A percentile compares a stretch with the other conserved stretches of the same genome.
phyloP scores from a whole-genome alignment of 2,113 vertebrate species.

The Phoxinus phoxinus region DNA sequence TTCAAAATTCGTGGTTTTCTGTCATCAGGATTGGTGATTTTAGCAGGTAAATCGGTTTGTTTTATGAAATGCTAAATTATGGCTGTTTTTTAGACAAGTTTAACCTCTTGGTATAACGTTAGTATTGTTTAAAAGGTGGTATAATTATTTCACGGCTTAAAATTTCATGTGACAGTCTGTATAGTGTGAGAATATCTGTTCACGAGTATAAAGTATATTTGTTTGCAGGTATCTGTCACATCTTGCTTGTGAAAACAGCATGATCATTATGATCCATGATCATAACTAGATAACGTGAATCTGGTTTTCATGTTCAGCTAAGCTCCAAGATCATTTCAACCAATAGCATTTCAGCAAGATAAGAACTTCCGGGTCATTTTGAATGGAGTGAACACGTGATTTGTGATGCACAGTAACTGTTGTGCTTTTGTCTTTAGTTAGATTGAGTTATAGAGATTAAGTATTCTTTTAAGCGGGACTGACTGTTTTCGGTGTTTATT shows the following conservation, averaged over 20 bases:
- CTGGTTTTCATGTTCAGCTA: not conserved
- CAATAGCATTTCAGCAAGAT: not conserved
- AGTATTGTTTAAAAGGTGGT: not conserved
- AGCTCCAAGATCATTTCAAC: not conserved
- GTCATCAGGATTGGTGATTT: not conserved
- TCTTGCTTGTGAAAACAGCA: not conserved
- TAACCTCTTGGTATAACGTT: too few species aligned
- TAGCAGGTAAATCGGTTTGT: not conserved
- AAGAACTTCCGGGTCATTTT: constrained; percentile 28
- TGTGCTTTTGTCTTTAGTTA: not conserved
- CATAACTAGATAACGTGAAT: not conserved
- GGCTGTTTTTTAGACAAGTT: not conserved
- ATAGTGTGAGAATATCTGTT: not conserved
- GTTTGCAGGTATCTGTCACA: not conserved
- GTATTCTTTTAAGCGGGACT: not conserved
- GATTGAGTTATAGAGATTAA: not conserved
- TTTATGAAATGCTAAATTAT: not conserved
- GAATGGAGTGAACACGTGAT: not conserved
- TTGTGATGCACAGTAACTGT: not conserved
- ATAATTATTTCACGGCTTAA: not conserved
- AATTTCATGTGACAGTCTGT: not conserved
- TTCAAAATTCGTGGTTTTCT: not conserved
- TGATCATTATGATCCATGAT: too few species aligned
- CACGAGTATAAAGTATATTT: not conserved
- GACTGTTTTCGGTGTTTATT: too few species aligned